These are phyloP conservation scores for Drosophila nr. fundita DNA, from an alignment of 2,888 invertebrate genomes.

Conservation along the genomic window DNA sequence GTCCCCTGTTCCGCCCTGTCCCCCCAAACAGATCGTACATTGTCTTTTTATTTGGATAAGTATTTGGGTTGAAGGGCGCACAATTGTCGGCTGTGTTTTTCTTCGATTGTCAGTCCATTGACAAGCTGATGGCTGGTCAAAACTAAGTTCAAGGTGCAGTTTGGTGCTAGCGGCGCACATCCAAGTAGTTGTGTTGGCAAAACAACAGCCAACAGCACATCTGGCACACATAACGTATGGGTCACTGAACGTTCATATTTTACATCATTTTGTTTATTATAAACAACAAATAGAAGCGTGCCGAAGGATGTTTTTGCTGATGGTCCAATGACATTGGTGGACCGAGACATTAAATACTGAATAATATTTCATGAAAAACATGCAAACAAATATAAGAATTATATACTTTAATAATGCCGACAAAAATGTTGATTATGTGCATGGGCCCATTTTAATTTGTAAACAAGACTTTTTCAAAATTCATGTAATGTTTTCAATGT, in stretches of 20 bases:
- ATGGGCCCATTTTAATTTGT: neutral
- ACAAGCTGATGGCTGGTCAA: slow-evolving; percentile 64
- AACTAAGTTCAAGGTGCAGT: slow-evolving; percentile 63
- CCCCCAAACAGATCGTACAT: slow-evolving; percentile 39
- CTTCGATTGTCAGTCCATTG: slow-evolving; percentile 59
- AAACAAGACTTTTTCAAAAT: neutral
- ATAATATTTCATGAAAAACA: neutral
- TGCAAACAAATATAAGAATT: neutral
- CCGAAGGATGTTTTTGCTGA: slow-evolving; percentile 5
- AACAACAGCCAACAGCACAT: slow-evolving; percentile 30
- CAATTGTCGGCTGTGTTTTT: slow-evolving; percentile 41
- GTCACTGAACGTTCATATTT: slow-evolving; percentile 23
- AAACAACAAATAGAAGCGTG: slow-evolving; percentile 4
- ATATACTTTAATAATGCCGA: neutral
- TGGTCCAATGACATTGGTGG: neutral
- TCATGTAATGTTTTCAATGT: neutral
- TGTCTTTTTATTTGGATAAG: slow-evolving; percentile 44
- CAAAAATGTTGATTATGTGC: neutral
- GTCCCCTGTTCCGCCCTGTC: neutral
- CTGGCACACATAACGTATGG: slow-evolving; percentile 25
- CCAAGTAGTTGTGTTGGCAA: slow-evolving; percentile 26
- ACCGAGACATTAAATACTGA: neutral
- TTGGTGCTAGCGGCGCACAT: slow-evolving; percentile 3
- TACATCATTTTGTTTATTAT: slow-evolving; percentile 8
- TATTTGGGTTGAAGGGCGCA: slow-evolving; percentile 66